Evolutionary conservation across 2,113 vertebrate genomes (phyloP), one percentile per base, ranked within the genome.

Genomic region (Bubo bubo): DNA sequence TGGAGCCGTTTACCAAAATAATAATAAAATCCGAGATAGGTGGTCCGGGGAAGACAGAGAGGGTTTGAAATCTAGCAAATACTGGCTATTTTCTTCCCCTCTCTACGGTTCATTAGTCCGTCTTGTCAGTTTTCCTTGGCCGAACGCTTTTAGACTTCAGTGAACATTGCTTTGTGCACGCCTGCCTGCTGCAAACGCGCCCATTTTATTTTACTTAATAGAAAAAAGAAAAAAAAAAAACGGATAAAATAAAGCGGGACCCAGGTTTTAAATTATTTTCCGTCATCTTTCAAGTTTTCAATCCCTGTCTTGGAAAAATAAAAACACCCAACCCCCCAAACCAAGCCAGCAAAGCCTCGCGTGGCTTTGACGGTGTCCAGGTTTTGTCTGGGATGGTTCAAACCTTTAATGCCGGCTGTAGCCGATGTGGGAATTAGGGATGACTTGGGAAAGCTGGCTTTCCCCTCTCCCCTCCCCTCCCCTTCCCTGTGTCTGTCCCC

Each of bases 71-170:
- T 98, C 97, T 98, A 98, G 98, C 97, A 98, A 98, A 98, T 98
- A 98, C 98, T 97, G 98, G 96, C 98, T 98, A 97, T 99, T 98
- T 98, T 99, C 98, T 98, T 97, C 98, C 97, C 97, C 96, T 98
- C 98, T 99, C 95, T 98, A 98, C 98, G 99, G 98, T 99, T 99
- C 99, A 99, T 99, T 99, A 99, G 98, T 97, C 97, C 97, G 98
- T 98, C 99, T 99, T 99, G 99, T 99, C 99, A 98, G 98, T 99
- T 98, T 98, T 99, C 99, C 98, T 98, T 98, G 98, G 98, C 98
- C 98, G 96, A 98, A 85, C 97, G 98, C 98, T 98, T 98, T 99
- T 98, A 99, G 98, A 99, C 98, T 98, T 99, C 98, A 99, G 98
- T 98, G 99, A 99, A 98, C 99, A 99, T 99, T 99, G 99, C 98